phyloP scores from a whole-genome alignment of 2,797 vertebrate species.

The Champsocephalus gunnari region DNA sequence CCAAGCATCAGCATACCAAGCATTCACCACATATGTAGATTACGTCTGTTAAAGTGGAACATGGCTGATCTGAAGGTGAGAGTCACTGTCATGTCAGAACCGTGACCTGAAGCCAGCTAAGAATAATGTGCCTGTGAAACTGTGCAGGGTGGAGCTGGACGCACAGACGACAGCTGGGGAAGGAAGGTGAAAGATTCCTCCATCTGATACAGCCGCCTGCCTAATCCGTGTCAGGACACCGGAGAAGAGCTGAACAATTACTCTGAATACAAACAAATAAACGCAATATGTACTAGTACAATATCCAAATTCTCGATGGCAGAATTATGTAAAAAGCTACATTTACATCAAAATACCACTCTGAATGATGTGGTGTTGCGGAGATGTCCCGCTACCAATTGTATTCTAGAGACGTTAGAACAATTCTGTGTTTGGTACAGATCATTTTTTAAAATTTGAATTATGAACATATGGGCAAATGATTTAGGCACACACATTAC shows the following conservation, averaged over 20 bases:
- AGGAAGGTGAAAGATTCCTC: constrained; percentile 43
- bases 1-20: neutral
- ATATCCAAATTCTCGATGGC: too few species aligned
- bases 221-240: constrained; percentile 20
- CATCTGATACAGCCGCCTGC: constrained; percentile 28
- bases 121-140: neutral
- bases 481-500: neutral
- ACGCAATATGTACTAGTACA: too few species aligned
- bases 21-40: constrained; percentile 5
- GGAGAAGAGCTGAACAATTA: neutral
- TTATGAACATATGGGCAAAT: too few species aligned
- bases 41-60: neutral
- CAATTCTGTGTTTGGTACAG: too few species aligned
- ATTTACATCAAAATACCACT: too few species aligned
- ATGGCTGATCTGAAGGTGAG: neutral
- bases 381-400: too few species aligned
- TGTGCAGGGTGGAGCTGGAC: neutral
- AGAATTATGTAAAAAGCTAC: too few species aligned
- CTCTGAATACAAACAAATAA: too few species aligned
- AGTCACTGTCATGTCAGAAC: constrained; percentile 11
- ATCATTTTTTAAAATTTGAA: too few species aligned
- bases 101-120: neutral
- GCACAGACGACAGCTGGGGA: neutral
- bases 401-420: too few species aligned
- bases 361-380: too few species aligned